A percentile compares a stretch with the other conserved stretches of the same genome.
phyloP scores from a whole-genome alignment of 2,888 invertebrate genomes.

The Phorcus lineatus region DNA sequence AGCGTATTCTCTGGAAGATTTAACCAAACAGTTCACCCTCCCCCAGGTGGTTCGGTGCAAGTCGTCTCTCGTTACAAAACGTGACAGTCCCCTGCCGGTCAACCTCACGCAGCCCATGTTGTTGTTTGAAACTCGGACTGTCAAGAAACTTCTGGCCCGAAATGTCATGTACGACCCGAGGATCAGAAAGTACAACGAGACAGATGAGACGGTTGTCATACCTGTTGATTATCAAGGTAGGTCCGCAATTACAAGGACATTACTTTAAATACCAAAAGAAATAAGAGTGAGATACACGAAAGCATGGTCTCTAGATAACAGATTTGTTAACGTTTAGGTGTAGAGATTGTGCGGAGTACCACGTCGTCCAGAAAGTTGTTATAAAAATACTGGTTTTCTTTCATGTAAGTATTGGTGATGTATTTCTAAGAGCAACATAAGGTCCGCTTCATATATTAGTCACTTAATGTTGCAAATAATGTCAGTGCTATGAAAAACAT shows the following conservation, averaged over 20 bases:
- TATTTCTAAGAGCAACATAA: too few relatives aligned
- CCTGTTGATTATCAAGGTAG: conserved; percentile 65
- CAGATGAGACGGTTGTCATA: conserved; percentile 63
- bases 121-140: conserved; percentile 55
- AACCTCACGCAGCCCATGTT: conserved; percentile 58
- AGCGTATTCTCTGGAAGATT: conserved; percentile 54
- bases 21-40: conserved; percentile 53
- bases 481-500: too few relatives aligned
- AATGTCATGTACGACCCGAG: conserved; percentile 51
- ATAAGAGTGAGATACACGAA: too few relatives aligned
- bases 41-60: conserved; percentile 60
- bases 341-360: too few relatives aligned
- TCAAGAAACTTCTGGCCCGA: conserved; percentile 58
- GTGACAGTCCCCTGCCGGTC: conserved; percentile 50
- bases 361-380: too few relatives aligned
- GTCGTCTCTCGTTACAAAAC: conserved; percentile 50
- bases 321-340: too few relatives aligned
- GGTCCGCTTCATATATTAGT: too few relatives aligned
- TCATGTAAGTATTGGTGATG: too few relatives aligned
- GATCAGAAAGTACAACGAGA: conserved; percentile 52
- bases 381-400: too few relatives aligned
- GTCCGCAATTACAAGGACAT: background rate
- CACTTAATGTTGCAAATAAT: too few relatives aligned
- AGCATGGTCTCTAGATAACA: too few relatives aligned
- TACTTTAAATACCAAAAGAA: too few relatives aligned